Evolutionary conservation across 2,888 invertebrate species (phyloP).

Genomic region (Trilocha varians): DNA sequence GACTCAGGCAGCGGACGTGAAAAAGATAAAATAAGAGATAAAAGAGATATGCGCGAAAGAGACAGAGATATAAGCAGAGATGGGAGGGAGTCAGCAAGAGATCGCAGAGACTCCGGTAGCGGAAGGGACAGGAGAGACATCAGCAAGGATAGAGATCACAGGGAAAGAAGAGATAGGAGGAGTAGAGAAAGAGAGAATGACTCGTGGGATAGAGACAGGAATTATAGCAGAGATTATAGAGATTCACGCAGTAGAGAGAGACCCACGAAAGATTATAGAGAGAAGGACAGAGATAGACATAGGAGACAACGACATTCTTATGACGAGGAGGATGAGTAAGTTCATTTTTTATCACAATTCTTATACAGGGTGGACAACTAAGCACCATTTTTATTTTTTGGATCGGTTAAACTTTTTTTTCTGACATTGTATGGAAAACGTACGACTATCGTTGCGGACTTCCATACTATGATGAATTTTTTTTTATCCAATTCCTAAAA

Average conservation of each 20-base stretch:
- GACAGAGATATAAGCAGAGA: conserved; percentile 56
- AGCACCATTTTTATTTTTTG: too few relatives aligned
- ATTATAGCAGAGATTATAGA: conserved; percentile 60
- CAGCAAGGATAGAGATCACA: conserved; percentile 48
- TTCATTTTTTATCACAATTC: conserved; percentile 7
- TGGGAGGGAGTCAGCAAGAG: conserved; percentile 48
- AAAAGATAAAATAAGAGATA: conserved; percentile 55
- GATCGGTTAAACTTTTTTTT: too few relatives aligned
- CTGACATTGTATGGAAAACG: too few relatives aligned
- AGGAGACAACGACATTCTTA: conserved; percentile 76
- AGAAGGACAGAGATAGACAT: conserved; percentile 65
- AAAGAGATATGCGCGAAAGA: conserved; percentile 49
- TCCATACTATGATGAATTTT: too few relatives aligned
- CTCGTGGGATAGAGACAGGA: conserved; percentile 56
- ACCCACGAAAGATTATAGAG: conserved; percentile 65
- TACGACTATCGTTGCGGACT: too few relatives aligned
- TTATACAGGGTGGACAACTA: too few relatives aligned
- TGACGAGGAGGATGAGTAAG: conserved; percentile 82
- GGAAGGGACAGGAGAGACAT: conserved; percentile 55
- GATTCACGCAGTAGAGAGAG: conserved; percentile 60
- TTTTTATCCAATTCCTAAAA: too few relatives aligned
- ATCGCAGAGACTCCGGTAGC: conserved; percentile 55
- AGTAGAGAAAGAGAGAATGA: conserved; percentile 56
- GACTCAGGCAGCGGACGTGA: conserved; percentile 69
- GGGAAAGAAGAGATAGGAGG: conserved; percentile 42